A percentile compares a stretch with the other conserved stretches of the same genome.
These are phyloP conservation scores for Amblyopsis hoosieri DNA, from an alignment of 2,797 vertebrate species.

Conservation along the genomic window DNA sequence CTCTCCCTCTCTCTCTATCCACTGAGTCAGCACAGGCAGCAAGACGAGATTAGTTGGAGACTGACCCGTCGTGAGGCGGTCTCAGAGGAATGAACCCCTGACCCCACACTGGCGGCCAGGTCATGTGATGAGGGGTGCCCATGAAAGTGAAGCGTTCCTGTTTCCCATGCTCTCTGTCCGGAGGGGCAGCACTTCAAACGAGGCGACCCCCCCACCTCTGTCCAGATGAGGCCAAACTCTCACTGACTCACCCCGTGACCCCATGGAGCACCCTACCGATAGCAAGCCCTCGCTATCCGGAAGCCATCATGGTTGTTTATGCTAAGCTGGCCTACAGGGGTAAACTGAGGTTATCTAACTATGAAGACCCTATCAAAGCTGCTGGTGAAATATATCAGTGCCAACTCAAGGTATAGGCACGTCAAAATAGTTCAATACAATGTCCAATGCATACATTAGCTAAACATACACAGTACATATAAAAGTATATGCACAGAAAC, in stretches of 20 bases:
- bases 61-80: slow-evolving; percentile 21
- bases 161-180: slow-evolving; percentile 67
- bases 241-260: slow-evolving; percentile 39
- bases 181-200: slow-evolving; percentile 64
- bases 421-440: too few relatives aligned
- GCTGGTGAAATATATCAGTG: slow-evolving; percentile 24
- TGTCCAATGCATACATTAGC: too few relatives aligned
- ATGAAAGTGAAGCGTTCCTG: slow-evolving; percentile 60
- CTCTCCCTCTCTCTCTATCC: slow-evolving; percentile 26
- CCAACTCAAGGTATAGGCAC: background rate
- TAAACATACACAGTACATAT: too few relatives aligned
- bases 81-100: slow-evolving; percentile 39
- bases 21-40: slow-evolving; percentile 33
- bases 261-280: slow-evolving; percentile 42
- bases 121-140: slow-evolving; percentile 41
- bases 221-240: slow-evolving; percentile 62
- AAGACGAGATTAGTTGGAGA: slow-evolving; percentile 57
- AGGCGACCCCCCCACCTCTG: slow-evolving; percentile 51
- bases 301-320: slow-evolving; percentile 62
- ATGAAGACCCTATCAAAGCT: slow-evolving; percentile 37
- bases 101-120: slow-evolving; percentile 42
- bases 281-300: slow-evolving; percentile 51
- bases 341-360: slow-evolving; percentile 67
- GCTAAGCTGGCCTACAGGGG: slow-evolving; percentile 51
- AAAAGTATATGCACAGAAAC: too few relatives aligned